A percentile compares a stretch with the other conserved stretches of the same genome.
Evolutionary conservation across 2,113 vertebrate species (phyloP).

Genomic region (Eclectus roratus): DNA sequence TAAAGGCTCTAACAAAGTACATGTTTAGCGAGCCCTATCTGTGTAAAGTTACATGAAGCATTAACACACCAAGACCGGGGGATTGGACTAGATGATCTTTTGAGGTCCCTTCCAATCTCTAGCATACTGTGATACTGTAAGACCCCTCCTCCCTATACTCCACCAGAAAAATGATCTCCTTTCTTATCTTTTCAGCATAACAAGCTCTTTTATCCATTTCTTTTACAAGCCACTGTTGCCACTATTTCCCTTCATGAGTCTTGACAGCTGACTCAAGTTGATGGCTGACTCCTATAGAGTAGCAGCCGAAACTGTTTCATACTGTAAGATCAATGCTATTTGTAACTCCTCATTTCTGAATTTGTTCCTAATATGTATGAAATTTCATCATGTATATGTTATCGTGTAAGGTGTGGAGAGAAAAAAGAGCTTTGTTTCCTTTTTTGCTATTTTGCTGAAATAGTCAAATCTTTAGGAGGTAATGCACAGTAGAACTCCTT

Average conservation of each 20-base stretch:
- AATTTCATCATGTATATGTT: background rate
- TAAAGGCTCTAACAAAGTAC: background rate
- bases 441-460: background rate
- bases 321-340: background rate
- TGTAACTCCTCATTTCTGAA: background rate
- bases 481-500: background rate
- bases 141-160: background rate
- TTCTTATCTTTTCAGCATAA: background rate
- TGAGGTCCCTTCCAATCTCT: too few species aligned
- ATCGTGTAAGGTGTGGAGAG: background rate
- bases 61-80: background rate
- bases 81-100: too few species aligned
- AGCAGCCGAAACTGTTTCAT: background rate
- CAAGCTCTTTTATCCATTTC: background rate
- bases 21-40: background rate
- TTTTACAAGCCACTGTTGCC: background rate
- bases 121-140: too few species aligned
- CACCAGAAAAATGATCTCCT: background rate
- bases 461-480: background rate
- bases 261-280: background rate
- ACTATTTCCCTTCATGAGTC: background rate
- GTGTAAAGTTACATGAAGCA: background rate
- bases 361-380: background rate
- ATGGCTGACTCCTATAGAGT: background rate
- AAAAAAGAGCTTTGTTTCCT: background rate